Evolutionary conservation across 2,797 vertebrate species (phyloP).

Genomic region (Aulostomus chinensis): DNA sequence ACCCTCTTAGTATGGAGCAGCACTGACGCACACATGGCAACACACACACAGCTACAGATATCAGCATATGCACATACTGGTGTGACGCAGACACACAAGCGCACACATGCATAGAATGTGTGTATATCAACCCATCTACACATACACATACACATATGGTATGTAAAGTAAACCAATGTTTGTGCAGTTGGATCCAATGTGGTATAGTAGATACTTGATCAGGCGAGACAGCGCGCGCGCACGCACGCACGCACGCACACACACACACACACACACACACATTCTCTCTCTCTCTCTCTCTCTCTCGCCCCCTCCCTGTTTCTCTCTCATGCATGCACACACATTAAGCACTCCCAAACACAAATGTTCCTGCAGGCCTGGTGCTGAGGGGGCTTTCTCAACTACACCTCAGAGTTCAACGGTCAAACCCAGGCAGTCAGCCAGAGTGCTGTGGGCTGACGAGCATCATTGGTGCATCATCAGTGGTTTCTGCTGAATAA

Average conservation of each 20-base stretch:
- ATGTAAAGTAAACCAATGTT: neutral
- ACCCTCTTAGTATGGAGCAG: slow-evolving; percentile 18
- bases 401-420: slow-evolving; percentile 53
- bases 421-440: slow-evolving; percentile 52
- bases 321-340: slow-evolving; percentile 4
- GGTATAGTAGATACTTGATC: no score
- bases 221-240: no score
- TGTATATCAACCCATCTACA: neutral
- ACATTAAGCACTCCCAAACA: slow-evolving; percentile 12
- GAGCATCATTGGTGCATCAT: slow-evolving; percentile 10
- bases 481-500: slow-evolving; percentile 24
- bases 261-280: slow-evolving; percentile 4
- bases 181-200: no score
- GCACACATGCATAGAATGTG: neutral
- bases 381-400: slow-evolving; percentile 22
- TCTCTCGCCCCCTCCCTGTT: no score
- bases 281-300: neutral
- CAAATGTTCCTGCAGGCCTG: slow-evolving; percentile 23
- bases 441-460: slow-evolving; percentile 35
- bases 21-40: neutral
- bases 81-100: neutral
- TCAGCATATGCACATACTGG: neutral
- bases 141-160: neutral
- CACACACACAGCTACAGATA: neutral
- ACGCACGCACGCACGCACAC: no score